These are phyloP conservation scores for Cyprinodon tularosa DNA, from an alignment of 2,113 vertebrate species.

Conservation along the genomic window DNA sequence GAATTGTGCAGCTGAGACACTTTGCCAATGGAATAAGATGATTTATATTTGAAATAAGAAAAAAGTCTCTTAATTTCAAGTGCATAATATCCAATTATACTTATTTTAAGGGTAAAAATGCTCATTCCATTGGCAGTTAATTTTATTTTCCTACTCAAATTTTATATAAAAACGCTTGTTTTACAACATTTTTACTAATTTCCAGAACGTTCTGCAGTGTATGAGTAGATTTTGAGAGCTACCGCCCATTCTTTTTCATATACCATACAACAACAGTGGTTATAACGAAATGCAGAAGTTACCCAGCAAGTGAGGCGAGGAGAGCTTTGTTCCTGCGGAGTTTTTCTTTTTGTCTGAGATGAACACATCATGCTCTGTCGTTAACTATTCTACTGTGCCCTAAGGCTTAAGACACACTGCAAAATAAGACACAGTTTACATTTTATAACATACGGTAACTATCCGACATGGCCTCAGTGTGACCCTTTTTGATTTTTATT, in stretches of 20 bases:
- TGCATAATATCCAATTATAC: too few species aligned
- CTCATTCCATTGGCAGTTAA: too few species aligned
- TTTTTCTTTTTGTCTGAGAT: conserved; percentile 10
- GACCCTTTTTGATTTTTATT: not conserved
- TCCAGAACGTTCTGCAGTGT: too few species aligned
- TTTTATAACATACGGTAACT: not conserved
- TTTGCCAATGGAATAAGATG: too few species aligned
- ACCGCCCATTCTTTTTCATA: conserved; percentile 15
- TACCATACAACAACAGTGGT: conserved; percentile 4
- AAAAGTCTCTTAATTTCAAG: too few species aligned
- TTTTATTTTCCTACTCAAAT: too few species aligned
- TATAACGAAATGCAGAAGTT: conserved; percentile 12
- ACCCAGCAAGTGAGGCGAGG: conserved; percentile 28
- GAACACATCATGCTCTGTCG: conserved; percentile 24
- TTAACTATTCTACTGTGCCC: conserved; percentile 8
- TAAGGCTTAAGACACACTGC: conserved; percentile 26
- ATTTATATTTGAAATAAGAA: too few species aligned
- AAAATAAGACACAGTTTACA: conserved; percentile 15
- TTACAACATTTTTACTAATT: too few species aligned
- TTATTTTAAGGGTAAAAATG: too few species aligned
- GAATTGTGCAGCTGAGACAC: too few species aligned
- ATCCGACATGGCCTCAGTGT: not conserved
- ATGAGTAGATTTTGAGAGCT: conserved; percentile 20
- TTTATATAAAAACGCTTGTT: too few species aligned
- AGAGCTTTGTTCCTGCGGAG: not conserved